phyloP scores from a whole-genome alignment of 2,113 vertebrate genomes.

The Oncorhynchus kisutch region DNA sequence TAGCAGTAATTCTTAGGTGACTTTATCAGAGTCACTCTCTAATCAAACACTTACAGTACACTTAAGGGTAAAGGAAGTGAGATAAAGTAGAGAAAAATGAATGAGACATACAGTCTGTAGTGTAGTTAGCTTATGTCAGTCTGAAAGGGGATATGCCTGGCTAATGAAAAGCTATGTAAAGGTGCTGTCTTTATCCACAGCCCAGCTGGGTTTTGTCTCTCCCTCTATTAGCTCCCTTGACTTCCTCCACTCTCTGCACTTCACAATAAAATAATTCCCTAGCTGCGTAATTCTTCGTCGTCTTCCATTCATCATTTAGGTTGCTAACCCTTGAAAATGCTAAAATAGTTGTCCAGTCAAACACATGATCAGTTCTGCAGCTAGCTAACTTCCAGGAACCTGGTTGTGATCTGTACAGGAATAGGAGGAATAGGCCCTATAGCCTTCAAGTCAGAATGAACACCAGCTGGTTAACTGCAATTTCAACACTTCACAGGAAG shows the following conservation, averaged over 20 bases:
- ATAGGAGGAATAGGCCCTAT: too few species aligned
- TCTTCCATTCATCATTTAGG: neutral
- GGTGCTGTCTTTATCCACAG: neutral
- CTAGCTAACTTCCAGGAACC: too few species aligned
- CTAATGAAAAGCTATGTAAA: conserved; percentile 1
- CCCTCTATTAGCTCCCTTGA: neutral
- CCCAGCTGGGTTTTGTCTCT: conserved; percentile 8
- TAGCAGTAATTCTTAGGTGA: neutral
- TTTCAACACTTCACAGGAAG: too few species aligned
- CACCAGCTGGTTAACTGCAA: too few species aligned
- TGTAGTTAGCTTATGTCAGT: neutral
- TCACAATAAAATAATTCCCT: neutral
- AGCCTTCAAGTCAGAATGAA: too few species aligned
- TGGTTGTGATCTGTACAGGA: too few species aligned
- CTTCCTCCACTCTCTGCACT: neutral
- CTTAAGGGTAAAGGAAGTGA: neutral
- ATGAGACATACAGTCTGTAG: neutral
- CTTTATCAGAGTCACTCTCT: neutral
- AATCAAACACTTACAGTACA: neutral
- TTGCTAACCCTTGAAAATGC: too few species aligned
- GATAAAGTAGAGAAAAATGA: neutral
- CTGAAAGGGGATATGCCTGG: neutral
- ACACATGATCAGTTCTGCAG: too few species aligned
- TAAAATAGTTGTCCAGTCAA: too few species aligned
- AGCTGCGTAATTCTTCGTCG: neutral